phyloP scores from a whole-genome alignment of 1,140 invertebrate species.

The Euwallacea fornicatus region DNA sequence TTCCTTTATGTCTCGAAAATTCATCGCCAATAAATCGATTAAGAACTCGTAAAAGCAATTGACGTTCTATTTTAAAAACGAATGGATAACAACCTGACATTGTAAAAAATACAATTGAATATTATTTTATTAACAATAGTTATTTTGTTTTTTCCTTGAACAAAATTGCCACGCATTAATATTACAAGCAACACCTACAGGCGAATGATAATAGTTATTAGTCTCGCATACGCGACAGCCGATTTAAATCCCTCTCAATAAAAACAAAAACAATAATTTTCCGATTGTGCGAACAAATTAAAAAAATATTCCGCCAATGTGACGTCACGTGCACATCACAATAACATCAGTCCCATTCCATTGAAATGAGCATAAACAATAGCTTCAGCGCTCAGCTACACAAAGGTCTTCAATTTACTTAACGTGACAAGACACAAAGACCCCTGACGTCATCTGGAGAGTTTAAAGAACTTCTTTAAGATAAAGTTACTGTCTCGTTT shows the following conservation, averaged over 20 bases:
- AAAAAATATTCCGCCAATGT: neutral
- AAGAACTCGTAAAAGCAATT: slow-evolving; percentile 4
- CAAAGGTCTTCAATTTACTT: no score
- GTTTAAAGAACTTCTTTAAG: no score
- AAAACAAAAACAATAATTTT: neutral
- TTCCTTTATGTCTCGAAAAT: slow-evolving; percentile 6
- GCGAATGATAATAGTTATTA: neutral
- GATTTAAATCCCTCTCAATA: neutral
- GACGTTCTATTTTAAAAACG: neutral
- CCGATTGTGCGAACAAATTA: neutral
- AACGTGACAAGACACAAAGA: no score
- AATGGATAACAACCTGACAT: neutral
- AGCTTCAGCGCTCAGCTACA: no score
- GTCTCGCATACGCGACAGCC: neutral
- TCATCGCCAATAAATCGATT: slow-evolving; percentile 14
- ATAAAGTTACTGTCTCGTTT: no score
- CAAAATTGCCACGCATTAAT: slow-evolving; percentile 1
- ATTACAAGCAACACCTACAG: slow-evolving; percentile 2
- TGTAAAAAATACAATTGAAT: no score
- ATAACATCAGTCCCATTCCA: no score
- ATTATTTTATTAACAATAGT: neutral
- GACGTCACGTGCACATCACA: no score
- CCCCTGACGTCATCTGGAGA: no score
- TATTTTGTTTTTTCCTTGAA: neutral
- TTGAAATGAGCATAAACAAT: no score